Base-by-base conservation (phyloP, 2,113 vertebrate species). In the Talpa occidentalis region DNA sequence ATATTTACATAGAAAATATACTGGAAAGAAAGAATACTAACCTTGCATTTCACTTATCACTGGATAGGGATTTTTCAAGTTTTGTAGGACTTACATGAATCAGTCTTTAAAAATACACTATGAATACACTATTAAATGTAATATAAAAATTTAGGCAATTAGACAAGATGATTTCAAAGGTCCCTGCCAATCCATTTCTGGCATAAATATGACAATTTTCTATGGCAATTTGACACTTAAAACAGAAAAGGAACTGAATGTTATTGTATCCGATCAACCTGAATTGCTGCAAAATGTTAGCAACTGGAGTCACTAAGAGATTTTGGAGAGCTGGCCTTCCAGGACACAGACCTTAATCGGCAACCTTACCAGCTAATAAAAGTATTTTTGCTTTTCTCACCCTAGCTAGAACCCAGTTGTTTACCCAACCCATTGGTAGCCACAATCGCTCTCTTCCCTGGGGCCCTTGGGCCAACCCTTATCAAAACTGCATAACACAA, bases 121-220 rank as follows among this genome's bases (percentile, higher is more conserved):
- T 69, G 32, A 56, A 30, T 69, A 32, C 56, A n/a, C 32, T 56
- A 30, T 88, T 62, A 93, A 80, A 66, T 76, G n/a, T 16, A 44
- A 30, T 72, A 12, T 70, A 60, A 86, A 78, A 76, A 56, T 64
- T 19, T 91, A 56, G n/a, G 40, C 16, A 6, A 66, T 66, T 79
- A 72, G 70, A n/a, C 26, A 30, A 72, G 11, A n/a, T 60, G 26
- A n/a, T 67, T 37, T n/a, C 70, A 35, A 66, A 86, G 21, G 85
- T 66, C 12, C 22, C 32, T 90, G 24, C 16, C 66, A 82, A 52
- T 60, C 64, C 93, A 37, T 76, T 96, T 91, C 90, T 95, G 32
- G 5, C 5, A 49, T 87, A 90, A 86, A 86, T 79, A 83, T 3
- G 10, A 70, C n/a, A 67, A 78, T 78, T 80, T 74, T 90, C 40